These are phyloP conservation scores for Cartodere bifasciata DNA, from an alignment of 2,888 invertebrate species.

Conservation along the genomic window DNA sequence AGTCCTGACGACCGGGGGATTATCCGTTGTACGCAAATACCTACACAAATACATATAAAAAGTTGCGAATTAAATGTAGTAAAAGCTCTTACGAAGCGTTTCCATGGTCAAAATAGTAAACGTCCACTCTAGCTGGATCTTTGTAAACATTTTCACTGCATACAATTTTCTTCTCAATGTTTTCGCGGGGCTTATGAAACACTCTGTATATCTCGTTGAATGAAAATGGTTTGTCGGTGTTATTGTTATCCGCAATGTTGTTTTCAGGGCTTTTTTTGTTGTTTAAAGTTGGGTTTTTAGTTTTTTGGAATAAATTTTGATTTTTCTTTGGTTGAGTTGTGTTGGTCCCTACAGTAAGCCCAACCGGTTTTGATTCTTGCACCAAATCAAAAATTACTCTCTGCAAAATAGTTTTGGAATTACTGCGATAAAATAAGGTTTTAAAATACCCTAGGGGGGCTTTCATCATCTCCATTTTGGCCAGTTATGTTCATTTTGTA, in stretches of 20 bases:
- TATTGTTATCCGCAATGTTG: constrained; percentile 3
- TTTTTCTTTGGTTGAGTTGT: constrained; percentile 11
- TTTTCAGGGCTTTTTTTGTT: constrained; percentile 6
- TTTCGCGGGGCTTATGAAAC: constrained; percentile 5
- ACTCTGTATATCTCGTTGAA: not conserved
- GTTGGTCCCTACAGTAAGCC: constrained; percentile 21
- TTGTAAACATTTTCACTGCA: constrained; percentile 9
- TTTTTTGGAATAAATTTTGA: not conserved
- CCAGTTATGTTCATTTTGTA: constrained; percentile 13
- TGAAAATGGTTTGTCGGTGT: not conserved
- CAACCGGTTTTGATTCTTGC: constrained; percentile 24
- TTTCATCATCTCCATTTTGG: constrained; percentile 12
- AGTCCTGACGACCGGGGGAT: constrained; percentile 43
- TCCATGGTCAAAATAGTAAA: constrained; percentile 58
- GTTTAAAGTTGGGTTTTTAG: not conserved
- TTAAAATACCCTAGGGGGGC: constrained; percentile 13
- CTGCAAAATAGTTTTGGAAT: constrained; percentile 18
- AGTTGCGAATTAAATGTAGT: no score
- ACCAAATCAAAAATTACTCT: constrained; percentile 31
- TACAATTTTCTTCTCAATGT: constrained; percentile 7
- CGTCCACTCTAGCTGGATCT: constrained; percentile 38
- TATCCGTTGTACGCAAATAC: constrained; percentile 50
- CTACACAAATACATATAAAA: constrained; percentile 26
- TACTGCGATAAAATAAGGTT: not conserved
- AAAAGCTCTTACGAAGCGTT: constrained; percentile 40